Conservation (phyloP, 2,113 vertebrate species). For the Psilopsiagon aymara region DNA sequence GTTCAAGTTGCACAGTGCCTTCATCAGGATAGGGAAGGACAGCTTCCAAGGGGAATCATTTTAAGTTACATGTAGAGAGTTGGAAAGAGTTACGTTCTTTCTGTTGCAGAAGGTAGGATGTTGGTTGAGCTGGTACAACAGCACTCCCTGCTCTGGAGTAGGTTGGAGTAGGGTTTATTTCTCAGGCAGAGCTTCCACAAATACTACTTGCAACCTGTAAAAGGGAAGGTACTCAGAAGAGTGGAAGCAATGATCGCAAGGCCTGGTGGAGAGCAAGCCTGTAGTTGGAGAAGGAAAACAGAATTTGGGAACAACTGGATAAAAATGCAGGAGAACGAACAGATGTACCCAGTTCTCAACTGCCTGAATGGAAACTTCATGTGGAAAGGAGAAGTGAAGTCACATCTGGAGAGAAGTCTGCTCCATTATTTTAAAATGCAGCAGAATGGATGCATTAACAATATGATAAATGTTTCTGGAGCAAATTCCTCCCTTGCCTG, state of each 20-base stretch:
- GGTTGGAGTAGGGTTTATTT: background rate
- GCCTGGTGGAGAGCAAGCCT: background rate
- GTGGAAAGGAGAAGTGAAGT: background rate
- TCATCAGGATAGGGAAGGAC: background rate
- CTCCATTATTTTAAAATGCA: background rate
- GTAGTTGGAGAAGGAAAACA: background rate
- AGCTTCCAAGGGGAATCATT: background rate
- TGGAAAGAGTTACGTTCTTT: background rate
- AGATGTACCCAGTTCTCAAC: background rate
- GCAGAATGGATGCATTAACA: background rate
- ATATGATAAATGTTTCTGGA: background rate
- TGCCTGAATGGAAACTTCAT: background rate
- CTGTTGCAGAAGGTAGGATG: background rate
- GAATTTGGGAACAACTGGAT: background rate
- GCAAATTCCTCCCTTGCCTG: background rate
- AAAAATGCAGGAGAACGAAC: background rate
- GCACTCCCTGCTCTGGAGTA: background rate
- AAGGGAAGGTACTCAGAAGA: accelerated
- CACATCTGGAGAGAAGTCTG: background rate
- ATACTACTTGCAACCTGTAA: background rate
- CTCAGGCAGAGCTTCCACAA: background rate
- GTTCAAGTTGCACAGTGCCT: background rate
- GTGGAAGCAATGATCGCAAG: background rate
- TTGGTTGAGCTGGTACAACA: background rate
- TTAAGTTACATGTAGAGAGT: background rate